A percentile compares a stretch with the other conserved stretches of the same genome.
These are phyloP conservation scores for Pogonus chalceus DNA, from an alignment of 1,140 invertebrate genomes.

Conservation along the genomic window DNA sequence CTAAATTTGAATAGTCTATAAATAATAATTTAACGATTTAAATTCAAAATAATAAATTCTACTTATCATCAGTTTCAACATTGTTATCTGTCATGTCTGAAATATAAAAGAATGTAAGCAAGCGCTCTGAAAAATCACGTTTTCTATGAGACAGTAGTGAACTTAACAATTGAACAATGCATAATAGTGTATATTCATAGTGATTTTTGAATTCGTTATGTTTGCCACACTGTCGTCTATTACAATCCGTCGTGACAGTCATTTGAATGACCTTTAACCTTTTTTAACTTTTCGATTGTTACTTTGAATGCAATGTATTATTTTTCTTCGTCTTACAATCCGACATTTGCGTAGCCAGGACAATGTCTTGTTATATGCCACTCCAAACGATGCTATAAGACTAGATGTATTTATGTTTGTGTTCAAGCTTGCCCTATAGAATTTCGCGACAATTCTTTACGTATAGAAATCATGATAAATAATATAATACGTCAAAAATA, in stretches of 20 bases:
- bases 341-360: neutral
- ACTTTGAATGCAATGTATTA: neutral
- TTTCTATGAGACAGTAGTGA: neutral
- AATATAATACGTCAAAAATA: no score
- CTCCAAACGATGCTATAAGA: no score
- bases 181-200: neutral
- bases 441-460: no score
- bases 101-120: neutral
- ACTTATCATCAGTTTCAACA: neutral
- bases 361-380: constrained; percentile 6
- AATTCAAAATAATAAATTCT: neutral
- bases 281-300: neutral
- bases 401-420: no score
- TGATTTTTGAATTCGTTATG: neutral
- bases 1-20: no score
- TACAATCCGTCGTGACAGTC: neutral
- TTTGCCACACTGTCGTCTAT: neutral
- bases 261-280: constrained; percentile 5
- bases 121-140: neutral
- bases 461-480: no score
- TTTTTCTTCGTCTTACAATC: neutral
- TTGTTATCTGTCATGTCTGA: neutral
- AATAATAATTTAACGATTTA: no score
- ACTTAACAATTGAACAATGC: constrained; percentile 7
- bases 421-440: no score